phyloP scores from a whole-genome alignment of 2,888 invertebrate genomes.

The Neoscelio sp. region DNA sequence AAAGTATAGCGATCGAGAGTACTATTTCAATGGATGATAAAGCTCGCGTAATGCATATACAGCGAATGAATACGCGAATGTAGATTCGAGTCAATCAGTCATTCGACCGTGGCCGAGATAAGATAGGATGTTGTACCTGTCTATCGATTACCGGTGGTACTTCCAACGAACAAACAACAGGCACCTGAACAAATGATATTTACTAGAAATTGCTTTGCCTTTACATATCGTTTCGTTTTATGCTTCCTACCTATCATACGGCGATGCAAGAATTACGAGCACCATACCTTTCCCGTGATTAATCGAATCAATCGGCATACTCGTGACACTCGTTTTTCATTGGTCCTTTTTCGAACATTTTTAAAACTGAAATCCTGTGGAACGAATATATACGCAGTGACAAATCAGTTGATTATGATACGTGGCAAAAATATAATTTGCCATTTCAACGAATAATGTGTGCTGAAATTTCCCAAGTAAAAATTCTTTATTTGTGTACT shows the following conservation, averaged over 20 bases:
- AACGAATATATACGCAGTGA: neutral
- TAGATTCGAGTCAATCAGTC: conserved; percentile 67
- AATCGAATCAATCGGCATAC: neutral
- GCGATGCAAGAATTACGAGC: neutral
- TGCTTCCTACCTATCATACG: conserved; percentile 11
- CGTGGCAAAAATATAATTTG: too few species aligned
- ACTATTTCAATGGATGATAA: conserved; percentile 15
- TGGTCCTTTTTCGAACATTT: neutral
- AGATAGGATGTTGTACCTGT: conserved; percentile 45
- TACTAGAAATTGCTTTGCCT: conserved; percentile 13
- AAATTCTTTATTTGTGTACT: too few species aligned
- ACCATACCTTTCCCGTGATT: neutral
- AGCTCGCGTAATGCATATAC: neutral
- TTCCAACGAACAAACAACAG: conserved; percentile 19
- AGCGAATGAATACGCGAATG: conserved; percentile 41
- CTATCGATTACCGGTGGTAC: conserved; percentile 22
- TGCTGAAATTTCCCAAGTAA: too few species aligned
- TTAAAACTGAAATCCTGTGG: neutral
- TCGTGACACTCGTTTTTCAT: neutral
- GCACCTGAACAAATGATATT: conserved; percentile 16
- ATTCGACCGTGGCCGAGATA: conserved; percentile 58
- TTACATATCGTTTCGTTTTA: conserved; percentile 12
- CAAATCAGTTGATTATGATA: too few species aligned
- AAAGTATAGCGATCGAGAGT: conserved; percentile 4
- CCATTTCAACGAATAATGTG: too few species aligned